A percentile compares a stretch with the other conserved stretches of the same genome.
Evolutionary conservation across 2,113 vertebrate species (phyloP).

Genomic region (Lucifuga dentata): DNA sequence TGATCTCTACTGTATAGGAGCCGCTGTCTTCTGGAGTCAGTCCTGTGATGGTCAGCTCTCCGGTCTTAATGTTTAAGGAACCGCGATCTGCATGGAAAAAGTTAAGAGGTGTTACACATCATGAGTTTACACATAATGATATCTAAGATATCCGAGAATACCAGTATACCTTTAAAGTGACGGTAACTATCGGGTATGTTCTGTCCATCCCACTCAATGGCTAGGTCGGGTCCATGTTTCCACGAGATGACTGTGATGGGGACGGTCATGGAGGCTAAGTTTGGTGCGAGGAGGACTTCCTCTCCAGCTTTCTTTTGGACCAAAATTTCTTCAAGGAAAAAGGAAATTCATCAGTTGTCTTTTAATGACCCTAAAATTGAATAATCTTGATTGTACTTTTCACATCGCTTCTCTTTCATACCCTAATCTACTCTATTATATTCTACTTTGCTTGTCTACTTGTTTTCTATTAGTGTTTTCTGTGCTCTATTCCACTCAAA

Average conservation of each 20-base stretch:
- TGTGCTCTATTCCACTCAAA: too few relatives aligned
- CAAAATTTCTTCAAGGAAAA: neutral
- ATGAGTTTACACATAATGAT: too few relatives aligned
- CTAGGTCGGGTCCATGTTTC: neutral
- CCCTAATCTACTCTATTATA: too few relatives aligned
- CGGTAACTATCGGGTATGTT: fast-evolving
- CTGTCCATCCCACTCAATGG: fast-evolving
- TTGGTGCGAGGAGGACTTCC: slow-evolving; percentile 17
- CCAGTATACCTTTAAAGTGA: slow-evolving; percentile 31
- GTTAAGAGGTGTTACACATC: neutral
- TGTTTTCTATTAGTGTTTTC: too few relatives aligned
- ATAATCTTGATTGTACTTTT: too few relatives aligned
- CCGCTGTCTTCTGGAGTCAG: neutral
- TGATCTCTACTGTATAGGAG: slow-evolving; percentile 8
- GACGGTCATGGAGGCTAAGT: fast-evolving
- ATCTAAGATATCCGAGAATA: neutral
- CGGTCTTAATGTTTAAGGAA: slow-evolving; percentile 14
- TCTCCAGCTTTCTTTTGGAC: slow-evolving; percentile 20
- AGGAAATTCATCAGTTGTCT: neutral
- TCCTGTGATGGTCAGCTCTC: slow-evolving; percentile 49
- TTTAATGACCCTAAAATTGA: too few relatives aligned
- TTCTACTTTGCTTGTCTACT: too few relatives aligned
- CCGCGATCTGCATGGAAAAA: slow-evolving; percentile 1
- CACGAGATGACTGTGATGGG: neutral
- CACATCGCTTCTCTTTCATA: too few relatives aligned